phyloP scores from a whole-genome alignment of 2,797 vertebrate species.

The Megaceryle alcyon region DNA sequence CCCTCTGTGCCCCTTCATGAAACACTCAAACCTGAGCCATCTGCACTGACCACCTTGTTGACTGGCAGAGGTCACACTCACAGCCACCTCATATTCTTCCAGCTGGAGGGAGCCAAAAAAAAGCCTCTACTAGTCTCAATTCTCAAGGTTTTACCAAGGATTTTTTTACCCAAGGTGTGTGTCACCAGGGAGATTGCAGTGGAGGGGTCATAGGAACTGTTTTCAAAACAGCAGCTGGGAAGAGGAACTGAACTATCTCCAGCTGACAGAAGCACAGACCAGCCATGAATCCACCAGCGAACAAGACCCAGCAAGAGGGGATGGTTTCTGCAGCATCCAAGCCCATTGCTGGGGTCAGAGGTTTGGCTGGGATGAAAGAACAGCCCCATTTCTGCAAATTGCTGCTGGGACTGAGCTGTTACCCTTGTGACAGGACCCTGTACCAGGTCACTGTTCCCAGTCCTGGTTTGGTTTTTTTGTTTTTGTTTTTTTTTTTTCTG shows the following conservation, averaged over 20 bases:
- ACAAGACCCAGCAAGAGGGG: background rate
- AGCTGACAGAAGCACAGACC: background rate
- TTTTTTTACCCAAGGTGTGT: background rate
- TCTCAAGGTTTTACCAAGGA: background rate
- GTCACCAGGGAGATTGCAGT: background rate
- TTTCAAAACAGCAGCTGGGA: background rate
- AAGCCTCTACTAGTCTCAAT: background rate
- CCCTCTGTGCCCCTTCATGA: no score
- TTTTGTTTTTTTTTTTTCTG: no score
- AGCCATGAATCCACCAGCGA: background rate
- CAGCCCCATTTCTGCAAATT: background rate
- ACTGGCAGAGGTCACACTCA: background rate
- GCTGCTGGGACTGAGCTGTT: background rate
- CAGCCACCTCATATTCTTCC: background rate
- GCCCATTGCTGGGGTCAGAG: background rate
- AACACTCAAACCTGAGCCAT: background rate
- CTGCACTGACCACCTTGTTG: background rate
- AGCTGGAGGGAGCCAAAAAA: background rate
- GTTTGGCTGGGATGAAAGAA: background rate
- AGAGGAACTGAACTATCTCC: background rate
- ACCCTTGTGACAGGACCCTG: background rate
- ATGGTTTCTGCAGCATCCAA: background rate
- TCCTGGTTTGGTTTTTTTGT: background rate
- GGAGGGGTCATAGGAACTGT: background rate
- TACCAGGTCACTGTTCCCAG: background rate